These are phyloP conservation scores for Sinocyclocheilus anshuiensis DNA, from an alignment of 2,113 vertebrate species.

Conservation along the genomic window DNA sequence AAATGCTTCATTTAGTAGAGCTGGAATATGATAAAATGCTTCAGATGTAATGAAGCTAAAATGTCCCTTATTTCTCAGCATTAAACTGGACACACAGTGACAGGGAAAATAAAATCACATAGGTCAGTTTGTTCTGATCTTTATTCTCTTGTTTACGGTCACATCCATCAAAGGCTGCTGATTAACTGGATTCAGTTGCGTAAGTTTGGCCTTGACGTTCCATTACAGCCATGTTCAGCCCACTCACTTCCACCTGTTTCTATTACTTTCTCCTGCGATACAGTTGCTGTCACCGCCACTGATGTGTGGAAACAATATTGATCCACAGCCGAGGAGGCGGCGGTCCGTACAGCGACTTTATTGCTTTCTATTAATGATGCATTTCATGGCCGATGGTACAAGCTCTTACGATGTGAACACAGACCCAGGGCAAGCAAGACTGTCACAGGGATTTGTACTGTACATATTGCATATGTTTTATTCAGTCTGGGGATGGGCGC, in stretches of 20 bases:
- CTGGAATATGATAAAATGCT: background rate
- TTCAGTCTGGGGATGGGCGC: background rate
- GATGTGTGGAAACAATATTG: slow-evolving; percentile 41
- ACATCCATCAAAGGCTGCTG: background rate
- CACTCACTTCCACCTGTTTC: slow-evolving; percentile 33
- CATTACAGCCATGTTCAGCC: slow-evolving; percentile 9
- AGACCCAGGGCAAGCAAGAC: slow-evolving; percentile 8
- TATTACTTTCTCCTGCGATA: slow-evolving; percentile 30
- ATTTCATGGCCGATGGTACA: slow-evolving; percentile 29
- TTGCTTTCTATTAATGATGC: slow-evolving; percentile 47
- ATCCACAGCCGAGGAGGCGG: slow-evolving; percentile 11
- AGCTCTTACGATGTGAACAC: slow-evolving; percentile 29
- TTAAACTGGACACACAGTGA: background rate
- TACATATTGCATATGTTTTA: background rate
- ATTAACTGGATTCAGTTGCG: slow-evolving; percentile 5
- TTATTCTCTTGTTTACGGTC: background rate
- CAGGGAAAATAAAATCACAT: background rate
- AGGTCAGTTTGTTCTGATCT: slow-evolving; percentile 8
- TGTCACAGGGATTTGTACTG: slow-evolving; percentile 1
- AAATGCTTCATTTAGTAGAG: too few species aligned
- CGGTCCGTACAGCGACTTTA: background rate
- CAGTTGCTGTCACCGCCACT: slow-evolving; percentile 24
- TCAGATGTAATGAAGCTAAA: background rate
- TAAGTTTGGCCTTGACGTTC: slow-evolving; percentile 15
- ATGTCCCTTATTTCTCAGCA: background rate